phyloP scores from a whole-genome alignment of 2,888 invertebrate genomes.

The Tinea trinotella region DNA sequence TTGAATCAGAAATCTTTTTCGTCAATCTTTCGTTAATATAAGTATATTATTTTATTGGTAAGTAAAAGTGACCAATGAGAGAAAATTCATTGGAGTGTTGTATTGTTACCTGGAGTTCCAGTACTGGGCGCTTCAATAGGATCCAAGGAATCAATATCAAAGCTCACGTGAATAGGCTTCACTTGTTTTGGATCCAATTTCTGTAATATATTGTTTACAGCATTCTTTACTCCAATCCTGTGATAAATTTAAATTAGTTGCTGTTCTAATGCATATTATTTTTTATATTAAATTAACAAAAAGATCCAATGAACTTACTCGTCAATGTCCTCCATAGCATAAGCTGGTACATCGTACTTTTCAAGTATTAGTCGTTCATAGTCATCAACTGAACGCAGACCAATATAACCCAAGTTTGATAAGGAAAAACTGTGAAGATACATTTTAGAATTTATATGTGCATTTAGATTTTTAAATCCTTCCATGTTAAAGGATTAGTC shows the following conservation, averaged over 20 bases:
- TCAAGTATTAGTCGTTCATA: constrained; percentile 87
- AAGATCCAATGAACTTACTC: constrained; percentile 39
- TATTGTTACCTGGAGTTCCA: constrained; percentile 85
- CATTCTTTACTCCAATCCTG: constrained; percentile 81
- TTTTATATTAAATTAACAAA: background rate
- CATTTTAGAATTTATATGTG: background rate
- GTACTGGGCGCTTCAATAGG: constrained; percentile 89
- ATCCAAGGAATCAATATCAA: constrained; percentile 92
- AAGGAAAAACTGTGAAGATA: constrained; percentile 70
- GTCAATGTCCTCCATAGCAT: constrained; percentile 84
- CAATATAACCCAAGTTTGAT: constrained; percentile 83
- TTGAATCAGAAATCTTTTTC: no score
- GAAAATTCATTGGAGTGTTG: no score
- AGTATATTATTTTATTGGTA: no score
- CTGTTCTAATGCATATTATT: background rate
- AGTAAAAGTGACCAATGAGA: no score
- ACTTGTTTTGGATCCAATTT: constrained; percentile 79
- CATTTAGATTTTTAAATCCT: background rate
- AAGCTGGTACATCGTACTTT: constrained; percentile 84
- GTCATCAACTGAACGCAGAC: constrained; percentile 86
- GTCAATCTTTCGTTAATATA: no score
- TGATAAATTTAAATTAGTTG: background rate
- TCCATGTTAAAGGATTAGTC: background rate
- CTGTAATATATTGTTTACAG: constrained; percentile 80
- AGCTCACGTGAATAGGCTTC: constrained; percentile 89